These are phyloP conservation scores for Trichosurus vulpecula DNA, from an alignment of 2,797 vertebrate species.

Conservation along the genomic window DNA sequence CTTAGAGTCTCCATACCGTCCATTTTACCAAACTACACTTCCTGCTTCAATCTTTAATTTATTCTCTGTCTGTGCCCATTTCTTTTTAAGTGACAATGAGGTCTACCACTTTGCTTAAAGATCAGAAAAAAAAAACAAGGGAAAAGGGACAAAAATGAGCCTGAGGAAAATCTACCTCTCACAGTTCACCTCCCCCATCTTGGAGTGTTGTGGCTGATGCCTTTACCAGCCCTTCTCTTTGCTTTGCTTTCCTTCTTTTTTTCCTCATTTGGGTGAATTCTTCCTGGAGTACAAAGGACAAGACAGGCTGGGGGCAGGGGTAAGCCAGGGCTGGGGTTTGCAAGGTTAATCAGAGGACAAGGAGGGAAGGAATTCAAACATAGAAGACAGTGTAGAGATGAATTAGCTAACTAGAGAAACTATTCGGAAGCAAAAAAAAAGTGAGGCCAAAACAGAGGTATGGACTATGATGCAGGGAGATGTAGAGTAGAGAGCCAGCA, in stretches of 20 bases:
- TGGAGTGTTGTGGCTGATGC: neutral
- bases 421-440: neutral
- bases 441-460: neutral
- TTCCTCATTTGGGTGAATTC: neutral
- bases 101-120: neutral
- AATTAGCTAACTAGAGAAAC: neutral
- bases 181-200: neutral
- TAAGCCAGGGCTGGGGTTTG: neutral
- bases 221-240: neutral
- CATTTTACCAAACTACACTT: neutral
- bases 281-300: neutral
- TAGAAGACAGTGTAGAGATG: neutral
- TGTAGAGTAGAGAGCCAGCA: neutral
- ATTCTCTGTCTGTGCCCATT: neutral
- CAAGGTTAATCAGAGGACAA: neutral
- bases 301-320: neutral
- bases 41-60: neutral
- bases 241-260: neutral
- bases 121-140: neutral
- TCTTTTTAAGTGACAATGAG: neutral
- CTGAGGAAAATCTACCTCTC: neutral
- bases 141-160: neutral
- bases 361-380: neutral
- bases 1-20: neutral
- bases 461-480: neutral